Evolutionary conservation across 1,140 invertebrate genomes (phyloP).

Genomic region (Oreohelix idahoensis): DNA sequence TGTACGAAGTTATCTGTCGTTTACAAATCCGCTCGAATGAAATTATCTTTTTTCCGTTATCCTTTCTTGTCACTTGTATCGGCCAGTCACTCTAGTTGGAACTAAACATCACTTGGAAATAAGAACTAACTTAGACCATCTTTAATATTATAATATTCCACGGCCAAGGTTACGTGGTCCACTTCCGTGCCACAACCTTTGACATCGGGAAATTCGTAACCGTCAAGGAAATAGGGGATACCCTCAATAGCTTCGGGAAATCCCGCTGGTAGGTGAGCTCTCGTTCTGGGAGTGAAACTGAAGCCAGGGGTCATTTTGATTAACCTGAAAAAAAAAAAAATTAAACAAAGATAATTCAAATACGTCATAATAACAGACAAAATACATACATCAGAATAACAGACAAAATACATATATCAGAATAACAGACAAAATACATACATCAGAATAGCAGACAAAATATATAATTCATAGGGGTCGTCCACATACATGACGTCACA

Average conservation of each 20-base stretch:
- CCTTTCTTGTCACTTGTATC: no score
- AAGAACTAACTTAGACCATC: neutral
- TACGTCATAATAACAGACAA: neutral
- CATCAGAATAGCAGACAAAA: no score
- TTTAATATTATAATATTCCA: slow-evolving; percentile 50
- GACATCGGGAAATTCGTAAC: slow-evolving; percentile 81
- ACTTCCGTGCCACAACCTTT: slow-evolving; percentile 67
- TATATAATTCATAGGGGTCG: no score
- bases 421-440: neutral
- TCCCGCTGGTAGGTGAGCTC: slow-evolving; percentile 86
- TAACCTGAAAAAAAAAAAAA: slow-evolving; percentile 76
- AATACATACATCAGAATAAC: neutral
- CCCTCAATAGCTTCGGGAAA: slow-evolving; percentile 85
- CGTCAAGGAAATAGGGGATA: slow-evolving; percentile 88
- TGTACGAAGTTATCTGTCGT: no score
- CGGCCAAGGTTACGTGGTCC: slow-evolving; percentile 79
- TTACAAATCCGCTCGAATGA: no score
- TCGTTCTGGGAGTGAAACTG: slow-evolving; percentile 82
- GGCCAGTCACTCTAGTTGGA: no score
- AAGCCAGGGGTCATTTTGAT: slow-evolving; percentile 84
- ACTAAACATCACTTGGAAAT: no score
- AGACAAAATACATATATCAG: neutral
- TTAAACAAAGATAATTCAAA: neutral
- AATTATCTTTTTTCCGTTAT: no score
- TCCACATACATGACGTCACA: no score